A percentile compares a stretch with the other conserved stretches of the same genome.
These are phyloP conservation scores for Yoshiicerus persimilis DNA, from an alignment of 1,140 invertebrate species.

Conservation along the genomic window DNA sequence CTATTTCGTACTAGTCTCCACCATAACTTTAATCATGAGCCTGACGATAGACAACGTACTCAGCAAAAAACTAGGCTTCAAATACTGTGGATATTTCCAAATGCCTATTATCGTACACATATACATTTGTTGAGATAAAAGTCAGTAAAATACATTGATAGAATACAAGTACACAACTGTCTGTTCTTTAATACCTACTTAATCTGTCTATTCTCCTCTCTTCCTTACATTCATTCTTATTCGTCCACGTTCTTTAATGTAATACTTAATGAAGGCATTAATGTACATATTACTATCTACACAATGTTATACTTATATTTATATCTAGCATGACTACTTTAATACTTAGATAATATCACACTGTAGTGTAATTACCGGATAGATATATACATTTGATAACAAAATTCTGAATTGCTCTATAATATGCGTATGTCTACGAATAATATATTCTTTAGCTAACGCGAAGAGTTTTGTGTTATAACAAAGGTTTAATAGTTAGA, in stretches of 20 bases:
- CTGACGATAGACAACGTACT: not conserved
- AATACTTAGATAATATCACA: not conserved
- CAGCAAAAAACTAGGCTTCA: too few species aligned
- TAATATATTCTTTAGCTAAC: not conserved
- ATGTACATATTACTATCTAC: not conserved
- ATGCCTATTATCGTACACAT: not conserved
- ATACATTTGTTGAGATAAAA: not conserved
- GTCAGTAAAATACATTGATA: not conserved
- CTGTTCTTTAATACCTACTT: not conserved
- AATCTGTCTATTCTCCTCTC: not conserved
- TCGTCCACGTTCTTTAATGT: not conserved
- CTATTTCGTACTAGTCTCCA: not conserved
- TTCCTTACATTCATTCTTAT: not conserved
- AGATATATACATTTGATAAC: not conserved
- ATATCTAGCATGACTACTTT: not conserved
- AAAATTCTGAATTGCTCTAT: not conserved
- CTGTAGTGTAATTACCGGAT: not conserved
- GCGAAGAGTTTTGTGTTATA: not conserved
- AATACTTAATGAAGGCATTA: not conserved
- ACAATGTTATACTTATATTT: not conserved
- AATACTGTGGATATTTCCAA: not conserved
- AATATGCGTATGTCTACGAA: not conserved
- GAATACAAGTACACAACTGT: not conserved
- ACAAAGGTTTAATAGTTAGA: not conserved
- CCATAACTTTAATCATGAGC: too few species aligned